Evolutionary conservation across 2,888 invertebrate genomes (phyloP), one percentile per base, ranked within the genome.

Genomic region (Horisme vitalbata): DNA sequence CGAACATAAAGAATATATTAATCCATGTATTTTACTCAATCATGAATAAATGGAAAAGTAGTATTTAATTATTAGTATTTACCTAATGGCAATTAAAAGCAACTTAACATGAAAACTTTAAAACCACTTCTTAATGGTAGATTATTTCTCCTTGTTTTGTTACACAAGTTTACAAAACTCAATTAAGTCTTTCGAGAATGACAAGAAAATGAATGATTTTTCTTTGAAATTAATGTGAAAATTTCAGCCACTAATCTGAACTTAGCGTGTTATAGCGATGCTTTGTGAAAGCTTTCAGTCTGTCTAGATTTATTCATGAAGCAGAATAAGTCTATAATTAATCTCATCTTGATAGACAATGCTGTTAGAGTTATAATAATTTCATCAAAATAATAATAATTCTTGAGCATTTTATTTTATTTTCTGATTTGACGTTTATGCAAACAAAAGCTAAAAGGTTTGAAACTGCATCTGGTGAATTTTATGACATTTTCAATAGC

Each of bases 401-500:
- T n/a, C 18, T 2, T 6, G 5, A 18, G 18, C 18, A 2, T 18
- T 5, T 18, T 5, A 3, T 5, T 11, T 2, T 4, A 26, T 4
- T 8, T 26, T 26, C 10, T 10, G 6, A 10, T 23, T 9, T 3
- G 9, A 13, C 31, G 23, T 30, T 28, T 20, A 34, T 20, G 26
- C 27, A 33, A 45, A 41, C 36, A 45, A 46, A 37, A 38, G 31
- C 11, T 28, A 28, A 41, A 18, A 27, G 41, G 27, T 31, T 27
- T 26, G 41, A 46, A 49, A 44, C 23, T 31, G 31, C 39, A 44
- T 35, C 47, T 55, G 58, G 56, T 45, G 43, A 52, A 44, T 63
- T 70, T 71, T 71, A 71, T 71, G 67, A 70, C 65, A 65, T 71
- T 71, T 71, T 68, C 71, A 71, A 71, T 69, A 63, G 57, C 61